Evolutionary conservation across 2,113 vertebrate species (phyloP), one percentile per base, ranked within the genome.

Genomic region (Monopterus albus): DNA sequence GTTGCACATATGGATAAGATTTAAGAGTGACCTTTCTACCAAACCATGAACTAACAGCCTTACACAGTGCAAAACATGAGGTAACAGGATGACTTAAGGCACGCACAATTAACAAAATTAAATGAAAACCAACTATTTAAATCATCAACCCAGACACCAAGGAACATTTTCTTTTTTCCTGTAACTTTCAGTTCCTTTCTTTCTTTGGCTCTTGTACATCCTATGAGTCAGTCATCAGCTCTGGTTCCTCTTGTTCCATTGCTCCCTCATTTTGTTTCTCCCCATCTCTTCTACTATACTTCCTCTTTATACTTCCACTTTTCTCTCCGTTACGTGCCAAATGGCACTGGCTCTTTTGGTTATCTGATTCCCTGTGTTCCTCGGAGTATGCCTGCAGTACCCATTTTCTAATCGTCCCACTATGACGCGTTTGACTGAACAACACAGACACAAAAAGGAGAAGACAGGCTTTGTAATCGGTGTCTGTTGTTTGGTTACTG

Each of bases 121-220:
- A 65, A 65, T 28, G 0, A 31, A 33, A 28, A 29, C 14, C 25
- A 62, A n/a, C 17, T 8, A n/a, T 46, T 50, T 25, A 47, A 26
- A 10, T 62, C 45, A 21, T 35, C 1, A 13, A 49, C 5, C 18
- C 64, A 39, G 36, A 62, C 42, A 12, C 5, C 7, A 9, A 31
- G 23, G 8, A 57, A 56, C 29, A 31, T 52, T 21, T 63, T 23
- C 56, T 43, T 18, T 14, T 70, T 53, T 31, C 36, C 47, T 73
- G 31, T 36, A 74, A 86, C 73, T 87, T 82, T 85, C 78, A 4
- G 73, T 85, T 87, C 81, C 77, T 55, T 39, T 59, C 56, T 70
- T 65, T 75, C 15, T 42, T 25, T 29, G 38, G 45, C 63, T 66
- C 38, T 56, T 51, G 58, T 53, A 29, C 69, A 67, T 56, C 38